Percentiles rank a stretch among this genome's conserved stretches.
Evolutionary conservation across 2,888 invertebrate genomes (phyloP).

Genomic region (Macropis europaea): DNA sequence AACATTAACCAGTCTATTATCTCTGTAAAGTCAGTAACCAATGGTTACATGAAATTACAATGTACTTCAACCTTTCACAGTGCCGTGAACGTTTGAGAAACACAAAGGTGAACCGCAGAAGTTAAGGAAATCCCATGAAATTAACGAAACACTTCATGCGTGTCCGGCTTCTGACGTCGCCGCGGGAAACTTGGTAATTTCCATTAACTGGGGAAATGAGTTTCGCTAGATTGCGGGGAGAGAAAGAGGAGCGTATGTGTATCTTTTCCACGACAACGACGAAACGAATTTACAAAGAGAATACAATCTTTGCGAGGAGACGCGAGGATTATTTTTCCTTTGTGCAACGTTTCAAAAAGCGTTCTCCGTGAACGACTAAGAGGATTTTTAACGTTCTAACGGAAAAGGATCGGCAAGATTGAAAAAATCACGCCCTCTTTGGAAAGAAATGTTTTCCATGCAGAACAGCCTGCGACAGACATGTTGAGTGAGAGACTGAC

Average conservation of each 20-base stretch:
- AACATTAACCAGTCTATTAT: too few species aligned
- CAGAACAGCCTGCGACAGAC: too few species aligned
- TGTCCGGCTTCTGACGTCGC: neutral
- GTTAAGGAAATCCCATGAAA: neutral
- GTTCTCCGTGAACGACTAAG: neutral
- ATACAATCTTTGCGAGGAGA: conserved; percentile 3
- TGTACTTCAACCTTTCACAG: too few species aligned
- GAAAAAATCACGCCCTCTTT: neutral
- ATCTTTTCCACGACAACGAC: neutral
- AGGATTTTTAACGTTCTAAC: neutral
- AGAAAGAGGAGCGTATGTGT: neutral
- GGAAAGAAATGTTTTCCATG: too few species aligned
- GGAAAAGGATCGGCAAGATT: neutral
- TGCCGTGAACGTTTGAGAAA: neutral
- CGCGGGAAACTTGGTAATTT: conserved; percentile 3
- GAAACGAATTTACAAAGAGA: neutral
- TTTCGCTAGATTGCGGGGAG: neutral
- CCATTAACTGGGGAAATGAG: conserved; percentile 9
- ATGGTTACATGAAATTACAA: too few species aligned
- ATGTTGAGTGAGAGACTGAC: too few species aligned
- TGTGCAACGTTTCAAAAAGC: neutral
- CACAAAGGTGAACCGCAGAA: neutral
- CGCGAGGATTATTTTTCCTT: neutral
- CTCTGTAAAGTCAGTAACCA: too few species aligned
- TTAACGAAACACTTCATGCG: neutral